Evolutionary conservation across 1,140 invertebrate species (phyloP).

Genomic region (Nasonia giraulti): DNA sequence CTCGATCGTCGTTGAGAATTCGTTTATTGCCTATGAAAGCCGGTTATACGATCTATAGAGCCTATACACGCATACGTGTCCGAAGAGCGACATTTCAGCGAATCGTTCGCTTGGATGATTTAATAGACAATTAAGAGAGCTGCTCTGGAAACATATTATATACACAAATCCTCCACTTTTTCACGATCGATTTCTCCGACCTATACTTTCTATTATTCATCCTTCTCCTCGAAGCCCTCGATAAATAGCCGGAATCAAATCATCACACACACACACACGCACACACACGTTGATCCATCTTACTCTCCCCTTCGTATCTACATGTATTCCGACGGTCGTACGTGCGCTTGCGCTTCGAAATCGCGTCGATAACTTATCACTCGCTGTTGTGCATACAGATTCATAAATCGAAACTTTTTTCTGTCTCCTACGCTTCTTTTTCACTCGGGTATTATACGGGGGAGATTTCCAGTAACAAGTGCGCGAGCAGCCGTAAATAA

Average conservation of each 20-base stretch:
- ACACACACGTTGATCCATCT: background rate
- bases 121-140: background rate
- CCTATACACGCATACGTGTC: background rate
- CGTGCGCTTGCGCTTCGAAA: conserved; percentile 30
- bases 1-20: background rate
- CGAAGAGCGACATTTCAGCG: background rate
- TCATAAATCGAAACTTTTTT: background rate
- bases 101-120: background rate
- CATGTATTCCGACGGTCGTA: background rate
- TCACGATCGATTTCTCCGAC: too few relatives aligned
- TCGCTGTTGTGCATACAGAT: background rate
- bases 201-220: background rate
- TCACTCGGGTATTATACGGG: too few relatives aligned
- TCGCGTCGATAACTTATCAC: conserved; percentile 7
- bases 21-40: conserved; percentile 12
- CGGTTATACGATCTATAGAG: background rate
- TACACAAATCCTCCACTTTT: background rate
- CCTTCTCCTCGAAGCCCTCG: background rate
- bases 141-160: conserved; percentile 2
- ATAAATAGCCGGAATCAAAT: conserved; percentile 47
- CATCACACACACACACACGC: background rate
- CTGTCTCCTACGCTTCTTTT: background rate
- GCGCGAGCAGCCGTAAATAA: conserved; percentile 2
- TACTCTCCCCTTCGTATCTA: background rate
- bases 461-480: background rate